phyloP scores from a whole-genome alignment of 2,113 vertebrate species.

The Sus scrofa region DNA sequence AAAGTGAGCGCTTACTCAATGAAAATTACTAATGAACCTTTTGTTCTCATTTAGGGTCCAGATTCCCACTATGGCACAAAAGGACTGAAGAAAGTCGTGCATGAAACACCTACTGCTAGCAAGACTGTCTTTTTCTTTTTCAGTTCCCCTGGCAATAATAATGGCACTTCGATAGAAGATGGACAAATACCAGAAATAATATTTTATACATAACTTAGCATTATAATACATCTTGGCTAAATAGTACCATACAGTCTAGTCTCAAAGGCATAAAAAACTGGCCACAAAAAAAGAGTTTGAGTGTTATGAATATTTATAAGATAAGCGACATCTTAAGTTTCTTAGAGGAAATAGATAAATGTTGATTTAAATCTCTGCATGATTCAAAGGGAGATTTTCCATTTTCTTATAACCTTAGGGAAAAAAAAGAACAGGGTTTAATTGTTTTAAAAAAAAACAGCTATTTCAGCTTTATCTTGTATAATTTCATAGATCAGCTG shows the following conservation, averaged over 20 bases:
- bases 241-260: conserved; percentile 41
- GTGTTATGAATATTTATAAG: conserved; percentile 75
- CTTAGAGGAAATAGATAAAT: conserved; percentile 77
- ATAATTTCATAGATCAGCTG: conserved; percentile 57
- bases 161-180: conserved; percentile 97
- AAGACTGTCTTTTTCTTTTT: conserved; percentile 97
- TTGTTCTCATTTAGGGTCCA: conserved; percentile 90
- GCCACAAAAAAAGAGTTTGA: conserved; percentile 72
- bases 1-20: neutral
- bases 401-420: conserved; percentile 58
- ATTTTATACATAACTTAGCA: conserved; percentile 92
- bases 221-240: neutral
- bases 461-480: conserved; percentile 70
- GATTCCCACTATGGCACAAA: conserved; percentile 98
- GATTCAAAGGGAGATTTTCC: conserved; percentile 72
- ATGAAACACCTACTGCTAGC: conserved; percentile 92
- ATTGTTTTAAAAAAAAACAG: conserved; percentile 4
- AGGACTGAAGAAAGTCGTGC: conserved; percentile 95
- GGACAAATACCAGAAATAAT: conserved; percentile 98
- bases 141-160: conserved; percentile 97
- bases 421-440: conserved; percentile 56
- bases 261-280: conserved; percentile 66
- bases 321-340: conserved; percentile 77
- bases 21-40: conserved; percentile 3
- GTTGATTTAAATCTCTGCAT: conserved; percentile 66